These are phyloP conservation scores for Podabrus alpinus DNA, from an alignment of 2,888 invertebrate genomes.

Conservation along the genomic window DNA sequence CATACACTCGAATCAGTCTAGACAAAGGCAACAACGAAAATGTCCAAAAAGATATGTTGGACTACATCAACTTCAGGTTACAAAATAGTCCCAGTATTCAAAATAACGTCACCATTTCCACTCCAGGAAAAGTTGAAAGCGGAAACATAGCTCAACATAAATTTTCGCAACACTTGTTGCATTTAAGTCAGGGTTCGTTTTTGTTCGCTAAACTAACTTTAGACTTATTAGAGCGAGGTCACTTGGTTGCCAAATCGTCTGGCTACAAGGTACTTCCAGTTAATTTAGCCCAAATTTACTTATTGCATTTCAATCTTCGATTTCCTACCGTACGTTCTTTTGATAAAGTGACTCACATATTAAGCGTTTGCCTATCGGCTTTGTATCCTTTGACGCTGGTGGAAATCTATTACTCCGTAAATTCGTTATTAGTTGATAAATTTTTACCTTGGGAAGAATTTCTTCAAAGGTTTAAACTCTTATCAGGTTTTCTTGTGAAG, in stretches of 20 bases:
- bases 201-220: conserved; percentile 89
- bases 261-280: conserved; percentile 92
- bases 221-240: conserved; percentile 89
- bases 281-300: conserved; percentile 85
- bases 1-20: conserved; percentile 75
- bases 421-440: conserved; percentile 78
- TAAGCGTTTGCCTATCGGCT: conserved; percentile 89
- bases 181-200: conserved; percentile 86
- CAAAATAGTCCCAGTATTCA: conserved; percentile 81
- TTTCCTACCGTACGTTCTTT: conserved; percentile 91
- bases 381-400: conserved; percentile 86
- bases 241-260: conserved; percentile 89
- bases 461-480: conserved; percentile 80
- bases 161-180: conserved; percentile 84
- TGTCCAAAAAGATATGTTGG: conserved; percentile 83
- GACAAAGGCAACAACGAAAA: conserved; percentile 73
- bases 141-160: conserved; percentile 71
- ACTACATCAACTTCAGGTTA: conserved; percentile 84
- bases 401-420: conserved; percentile 92
- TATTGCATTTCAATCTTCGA: conserved; percentile 87
- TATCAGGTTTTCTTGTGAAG: conserved; percentile 87
- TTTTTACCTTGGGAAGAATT: conserved; percentile 91
- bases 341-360: conserved; percentile 84
- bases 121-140: conserved; percentile 68
- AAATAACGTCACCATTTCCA: conserved; percentile 70